Conservation (phyloP, 2,888 invertebrate species). For the Noctua fimbriata region DNA sequence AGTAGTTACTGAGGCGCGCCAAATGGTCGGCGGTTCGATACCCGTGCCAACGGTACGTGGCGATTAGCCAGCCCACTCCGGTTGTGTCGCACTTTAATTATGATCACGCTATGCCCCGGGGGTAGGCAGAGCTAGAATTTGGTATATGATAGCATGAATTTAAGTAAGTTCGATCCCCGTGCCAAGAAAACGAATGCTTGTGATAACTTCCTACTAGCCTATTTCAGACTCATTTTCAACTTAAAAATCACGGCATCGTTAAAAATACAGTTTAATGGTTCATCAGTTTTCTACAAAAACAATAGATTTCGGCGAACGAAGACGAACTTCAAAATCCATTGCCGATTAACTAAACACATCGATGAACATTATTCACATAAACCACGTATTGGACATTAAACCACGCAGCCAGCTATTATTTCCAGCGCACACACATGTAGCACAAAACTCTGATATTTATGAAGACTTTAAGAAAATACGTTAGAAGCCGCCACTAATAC, state of each 20-base stretch:
- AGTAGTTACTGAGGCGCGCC: slow-evolving; percentile 50
- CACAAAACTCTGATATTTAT: slow-evolving; percentile 33
- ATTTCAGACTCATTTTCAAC: neutral
- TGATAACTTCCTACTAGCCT: neutral
- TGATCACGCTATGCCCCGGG: slow-evolving; percentile 31
- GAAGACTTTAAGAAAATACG: slow-evolving; percentile 50
- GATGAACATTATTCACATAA: neutral
- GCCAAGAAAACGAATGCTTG: neutral
- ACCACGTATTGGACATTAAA: neutral
- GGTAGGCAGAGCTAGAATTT: slow-evolving; percentile 22
- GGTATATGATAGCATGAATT: neutral
- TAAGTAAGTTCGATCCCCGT: neutral
- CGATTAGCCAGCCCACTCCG: slow-evolving; percentile 55
- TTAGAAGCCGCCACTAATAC: slow-evolving; percentile 42
- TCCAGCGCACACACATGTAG: slow-evolving; percentile 16
- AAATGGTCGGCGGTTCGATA: slow-evolving; percentile 59
- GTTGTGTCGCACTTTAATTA: slow-evolving; percentile 52
- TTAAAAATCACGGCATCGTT: neutral
- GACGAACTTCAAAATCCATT: neutral
- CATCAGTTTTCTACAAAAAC: neutral
- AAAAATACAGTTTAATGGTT: neutral
- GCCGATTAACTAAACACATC: neutral
- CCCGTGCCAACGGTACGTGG: slow-evolving; percentile 58
- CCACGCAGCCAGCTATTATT: neutral
- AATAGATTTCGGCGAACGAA: neutral